Conservation (phyloP, 1,140 invertebrate species). For the Cherax destructor region DNA sequence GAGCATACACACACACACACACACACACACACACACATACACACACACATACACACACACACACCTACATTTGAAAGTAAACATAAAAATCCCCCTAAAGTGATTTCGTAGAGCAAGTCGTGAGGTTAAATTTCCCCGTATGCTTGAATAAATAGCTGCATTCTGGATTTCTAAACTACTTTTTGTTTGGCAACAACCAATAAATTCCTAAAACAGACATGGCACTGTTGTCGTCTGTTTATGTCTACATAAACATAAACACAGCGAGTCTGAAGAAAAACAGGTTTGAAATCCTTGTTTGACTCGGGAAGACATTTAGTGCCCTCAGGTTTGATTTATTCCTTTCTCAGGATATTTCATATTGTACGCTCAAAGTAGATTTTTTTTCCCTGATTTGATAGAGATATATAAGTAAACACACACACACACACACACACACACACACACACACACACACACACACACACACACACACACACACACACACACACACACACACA, state of each 20-base stretch:
- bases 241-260: constrained; percentile 36
- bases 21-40: neutral
- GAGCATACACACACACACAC: neutral
- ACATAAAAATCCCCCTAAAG: neutral
- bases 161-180: neutral
- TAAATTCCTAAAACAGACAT: neutral
- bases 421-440: too few relatives aligned
- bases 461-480: too few relatives aligned
- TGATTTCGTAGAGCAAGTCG: neutral
- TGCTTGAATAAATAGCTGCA: neutral
- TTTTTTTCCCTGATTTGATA: too few relatives aligned
- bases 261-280: constrained; percentile 24
- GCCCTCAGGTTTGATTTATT: constrained; percentile 48
- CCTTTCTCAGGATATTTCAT: constrained; percentile 37
- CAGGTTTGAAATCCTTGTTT: constrained; percentile 37
- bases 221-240: neutral
- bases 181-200: neutral
- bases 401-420: too few relatives aligned
- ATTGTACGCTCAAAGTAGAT: neutral
- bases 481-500: too few relatives aligned
- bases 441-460: too few relatives aligned
- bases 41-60: neutral
- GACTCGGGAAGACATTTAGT: constrained; percentile 44
- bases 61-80: neutral
- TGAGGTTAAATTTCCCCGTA: neutral